These are phyloP conservation scores for Erpetoichthys calabaricus DNA, from an alignment of 2,797 vertebrate genomes.

Conservation along the genomic window DNA sequence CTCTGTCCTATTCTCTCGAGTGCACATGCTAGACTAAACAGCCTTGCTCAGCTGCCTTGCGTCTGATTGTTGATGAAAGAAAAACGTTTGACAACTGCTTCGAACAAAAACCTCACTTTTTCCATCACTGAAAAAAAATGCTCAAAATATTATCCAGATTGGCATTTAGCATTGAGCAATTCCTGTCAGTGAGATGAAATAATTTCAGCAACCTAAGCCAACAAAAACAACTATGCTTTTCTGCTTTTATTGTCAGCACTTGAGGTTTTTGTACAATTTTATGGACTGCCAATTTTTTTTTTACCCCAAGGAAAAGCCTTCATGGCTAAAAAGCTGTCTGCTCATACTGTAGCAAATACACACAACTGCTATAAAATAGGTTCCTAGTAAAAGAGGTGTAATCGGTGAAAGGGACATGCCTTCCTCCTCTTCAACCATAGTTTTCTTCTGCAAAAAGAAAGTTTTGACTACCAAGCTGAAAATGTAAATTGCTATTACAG, in stretches of 20 bases:
- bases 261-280: conserved; percentile 51
- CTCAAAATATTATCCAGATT: conserved; percentile 61
- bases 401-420: too few relatives aligned
- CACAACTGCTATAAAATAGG: too few relatives aligned
- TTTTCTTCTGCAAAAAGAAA: too few relatives aligned
- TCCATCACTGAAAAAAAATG: conserved; percentile 66
- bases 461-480: too few relatives aligned
- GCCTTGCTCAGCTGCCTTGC: conserved; percentile 69
- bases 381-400: too few relatives aligned
- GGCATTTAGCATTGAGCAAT: conserved; percentile 55
- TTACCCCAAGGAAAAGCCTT: conserved; percentile 7
- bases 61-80: conserved; percentile 70
- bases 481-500: too few relatives aligned
- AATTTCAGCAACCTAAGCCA: conserved; percentile 68
- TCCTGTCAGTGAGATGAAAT: conserved; percentile 64
- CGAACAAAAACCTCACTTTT: conserved; percentile 70
- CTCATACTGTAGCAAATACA: too few relatives aligned
- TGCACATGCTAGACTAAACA: conserved; percentile 87
- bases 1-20: conserved; percentile 65
- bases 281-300: conserved; percentile 39
- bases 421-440: too few relatives aligned
- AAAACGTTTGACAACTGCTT: conserved; percentile 74
- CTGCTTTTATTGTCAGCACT: conserved; percentile 60
- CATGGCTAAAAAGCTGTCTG: background rate
- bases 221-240: conserved; percentile 72